Base-by-base conservation (phyloP, 2,797 vertebrate genomes). In the Monodelphis domestica region DNA sequence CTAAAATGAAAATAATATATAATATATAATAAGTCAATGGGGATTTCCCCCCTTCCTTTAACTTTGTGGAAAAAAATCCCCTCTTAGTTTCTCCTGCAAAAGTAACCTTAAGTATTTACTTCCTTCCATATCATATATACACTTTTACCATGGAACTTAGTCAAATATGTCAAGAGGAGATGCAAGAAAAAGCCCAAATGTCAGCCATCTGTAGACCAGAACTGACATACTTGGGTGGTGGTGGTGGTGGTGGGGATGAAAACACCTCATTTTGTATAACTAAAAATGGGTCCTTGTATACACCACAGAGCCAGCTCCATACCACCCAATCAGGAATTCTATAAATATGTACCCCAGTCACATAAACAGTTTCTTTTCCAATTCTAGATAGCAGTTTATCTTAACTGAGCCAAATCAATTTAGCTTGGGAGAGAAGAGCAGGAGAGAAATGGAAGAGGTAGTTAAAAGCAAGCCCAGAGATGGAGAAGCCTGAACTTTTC, bases 131-230 rank as follows among this genome's bases (percentile, higher is more conserved):
- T 97, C 96, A 95, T 96, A 97, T 97, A 96, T 94, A 97, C 91
- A 92, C 90, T 84, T 96, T 98, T 98, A 97, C 94, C 91, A 95
- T 96, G 97, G 97, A 96, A 84, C 96, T 97, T 96, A 97, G 96
- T 97, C 94, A 92, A 93, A 95, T 92, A 97, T 96, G 91, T 97
- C 95, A 96, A 90, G 96, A 96, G 95, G 89, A 95, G 94, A 97
- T 94, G 94, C 88, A 96, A 94, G 90, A 95, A 94, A 96, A 94
- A 96, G 89, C 63, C 92, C 29, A 97, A 98, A 98, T 97, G 94
- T 94, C 96, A 97, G 93, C 96, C 96, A 97, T 96, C 95, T 97
- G 93, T 14, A 21, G 88, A 54, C 93, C 93, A 96, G 96, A 94
- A 94, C 88, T 92, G 95, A 93, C 91, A 63, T 89, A 91, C 95